Percentiles rank a stretch among this genome's conserved stretches.
These are phyloP conservation scores for Vesta saturnalis DNA, from an alignment of 2,888 invertebrate genomes.

Conservation along the genomic window DNA sequence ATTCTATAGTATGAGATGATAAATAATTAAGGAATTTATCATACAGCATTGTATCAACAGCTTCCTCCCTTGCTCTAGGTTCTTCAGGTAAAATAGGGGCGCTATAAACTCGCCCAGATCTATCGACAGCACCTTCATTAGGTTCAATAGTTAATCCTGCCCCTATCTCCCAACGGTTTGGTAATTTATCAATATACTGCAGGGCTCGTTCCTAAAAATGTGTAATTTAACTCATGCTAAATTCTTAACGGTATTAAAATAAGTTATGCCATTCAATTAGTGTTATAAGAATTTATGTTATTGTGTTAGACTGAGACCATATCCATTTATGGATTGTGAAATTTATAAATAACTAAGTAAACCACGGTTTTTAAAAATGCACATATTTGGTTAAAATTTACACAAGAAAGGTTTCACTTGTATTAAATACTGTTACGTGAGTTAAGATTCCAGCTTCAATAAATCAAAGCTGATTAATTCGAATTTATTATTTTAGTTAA, in stretches of 20 bases:
- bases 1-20: slow-evolving; percentile 81
- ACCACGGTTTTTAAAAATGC: background rate
- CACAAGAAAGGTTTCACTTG: too few species aligned
- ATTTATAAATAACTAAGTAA: background rate
- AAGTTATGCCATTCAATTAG: background rate
- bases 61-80: slow-evolving; percentile 75
- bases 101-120: slow-evolving; percentile 49
- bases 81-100: slow-evolving; percentile 73
- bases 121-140: slow-evolving; percentile 49
- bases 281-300: slow-evolving; percentile 6
- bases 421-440: too few species aligned
- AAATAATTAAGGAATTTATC: slow-evolving; percentile 81
- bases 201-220: slow-evolving; percentile 74
- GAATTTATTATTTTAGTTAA: too few species aligned
- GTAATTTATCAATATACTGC: slow-evolving; percentile 72
- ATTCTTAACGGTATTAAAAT: background rate
- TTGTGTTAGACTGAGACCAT: background rate
- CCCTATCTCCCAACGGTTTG: slow-evolving; percentile 69
- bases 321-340: background rate
- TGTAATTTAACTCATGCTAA: background rate
- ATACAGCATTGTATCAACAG: slow-evolving; percentile 73
- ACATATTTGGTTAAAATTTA: too few species aligned
- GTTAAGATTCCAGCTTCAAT: too few species aligned
- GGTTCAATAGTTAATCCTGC: slow-evolving; percentile 72
- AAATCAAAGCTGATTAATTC: too few species aligned